Evolutionary conservation across 1,140 invertebrate species (phyloP), one percentile per base, ranked within the genome.

Genomic region (Eciton burchellii): DNA sequence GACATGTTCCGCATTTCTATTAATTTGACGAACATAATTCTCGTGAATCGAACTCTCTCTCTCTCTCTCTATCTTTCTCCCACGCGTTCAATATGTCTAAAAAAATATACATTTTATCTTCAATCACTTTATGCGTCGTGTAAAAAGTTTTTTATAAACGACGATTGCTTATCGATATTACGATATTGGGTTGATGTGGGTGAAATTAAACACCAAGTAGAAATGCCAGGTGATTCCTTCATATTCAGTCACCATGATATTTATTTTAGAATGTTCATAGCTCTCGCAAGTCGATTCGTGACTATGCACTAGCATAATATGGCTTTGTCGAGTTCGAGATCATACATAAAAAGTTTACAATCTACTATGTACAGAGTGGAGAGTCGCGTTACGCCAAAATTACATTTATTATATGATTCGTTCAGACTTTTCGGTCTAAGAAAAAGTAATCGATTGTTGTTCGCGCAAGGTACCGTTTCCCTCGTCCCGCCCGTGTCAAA

Each of bases 231-330:
- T 70, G 66, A 70, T 70, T 52, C 56, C 29, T 35, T 29, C 47
- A 26, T 70, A 12, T 76, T 84, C 76, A 72, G 59, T 84, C 83
- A 49, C 63, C 52, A 83, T 66, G 57, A 77, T 83, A 85, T 85
- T 85, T 85, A 85, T 85, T 85, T 85, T 85, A 85, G 84, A 85
- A 85, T 85, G 65, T 85, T 85, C 81, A 65, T 85, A 85, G 52
- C 59, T 24, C 35, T 74, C 70, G 41, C 19, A 6, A 8, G 41
- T 63, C 41, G 70, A 60, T 26, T 71, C 29, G 41, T 21, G n/a
- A 77, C 12, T 81, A 83, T 43, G 54, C 43, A 16, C 16, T 16
- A 52, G 29, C n/a, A 41, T 43, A 65, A 57, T 24, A 59, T 35
- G 24, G 71, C 45, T 11, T 72, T 47, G n/a, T n/a, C n/a, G 26